Evolutionary conservation across 2,797 vertebrate genomes (phyloP).

Genomic region (Pipistrellus pipistrellus): DNA sequence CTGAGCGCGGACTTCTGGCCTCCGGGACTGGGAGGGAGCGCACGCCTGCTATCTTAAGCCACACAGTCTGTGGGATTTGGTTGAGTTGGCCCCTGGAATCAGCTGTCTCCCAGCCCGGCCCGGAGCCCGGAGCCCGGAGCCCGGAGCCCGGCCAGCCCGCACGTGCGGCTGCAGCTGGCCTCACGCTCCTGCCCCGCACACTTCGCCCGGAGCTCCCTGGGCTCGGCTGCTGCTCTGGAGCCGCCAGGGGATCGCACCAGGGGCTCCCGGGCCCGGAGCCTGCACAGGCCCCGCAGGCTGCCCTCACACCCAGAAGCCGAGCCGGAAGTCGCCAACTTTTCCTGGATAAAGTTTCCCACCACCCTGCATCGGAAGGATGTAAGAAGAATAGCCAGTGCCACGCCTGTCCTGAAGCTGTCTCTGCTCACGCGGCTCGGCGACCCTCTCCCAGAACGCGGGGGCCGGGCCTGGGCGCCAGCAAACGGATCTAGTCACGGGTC

Average conservation of each 20-base stretch:
- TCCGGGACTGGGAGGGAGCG: background rate
- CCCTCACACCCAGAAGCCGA: background rate
- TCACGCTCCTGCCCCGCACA: fast-evolving
- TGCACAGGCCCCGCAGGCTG: background rate
- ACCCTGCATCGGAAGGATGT: background rate
- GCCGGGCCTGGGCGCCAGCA: background rate
- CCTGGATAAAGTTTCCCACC: constrained; percentile 2
- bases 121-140: fast-evolving
- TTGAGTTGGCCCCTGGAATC: background rate
- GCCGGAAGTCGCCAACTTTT: background rate
- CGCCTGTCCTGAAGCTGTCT: background rate
- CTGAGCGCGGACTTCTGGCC: background rate
- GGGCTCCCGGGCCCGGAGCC: background rate
- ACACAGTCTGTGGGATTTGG: background rate
- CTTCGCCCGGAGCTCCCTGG: fast-evolving
- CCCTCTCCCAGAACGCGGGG: fast-evolving
- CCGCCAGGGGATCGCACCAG: background rate
- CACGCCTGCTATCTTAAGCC: too few species aligned
- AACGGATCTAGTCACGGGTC: background rate
- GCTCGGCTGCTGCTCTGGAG: background rate
- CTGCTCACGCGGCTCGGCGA: background rate
- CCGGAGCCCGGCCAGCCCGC: fast-evolving
- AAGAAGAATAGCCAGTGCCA: background rate
- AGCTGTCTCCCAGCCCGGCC: fast-evolving
- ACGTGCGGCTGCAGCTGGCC: background rate